Conservation (phyloP, 1,140 invertebrate genomes). For the Aethina tumida region DNA sequence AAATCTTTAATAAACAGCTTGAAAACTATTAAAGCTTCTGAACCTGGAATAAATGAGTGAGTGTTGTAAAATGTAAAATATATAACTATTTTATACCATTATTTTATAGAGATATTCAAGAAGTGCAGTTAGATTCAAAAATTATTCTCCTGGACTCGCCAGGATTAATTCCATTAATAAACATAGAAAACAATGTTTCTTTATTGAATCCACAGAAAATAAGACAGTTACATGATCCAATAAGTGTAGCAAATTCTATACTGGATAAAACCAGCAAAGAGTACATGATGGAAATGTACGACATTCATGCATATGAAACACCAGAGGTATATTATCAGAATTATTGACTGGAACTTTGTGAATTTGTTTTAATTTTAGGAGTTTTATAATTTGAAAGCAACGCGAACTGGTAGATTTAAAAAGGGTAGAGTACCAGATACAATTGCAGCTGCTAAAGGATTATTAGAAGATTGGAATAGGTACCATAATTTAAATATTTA, state of each 20-base stretch:
- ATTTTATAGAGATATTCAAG: constrained; percentile 66
- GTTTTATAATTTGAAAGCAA: constrained; percentile 81
- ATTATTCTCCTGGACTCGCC: constrained; percentile 94
- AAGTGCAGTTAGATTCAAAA: constrained; percentile 89
- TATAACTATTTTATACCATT: too few species aligned
- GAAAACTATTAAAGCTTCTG: constrained; percentile 85
- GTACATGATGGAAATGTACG: constrained; percentile 68
- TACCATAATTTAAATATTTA: constrained; percentile 28
- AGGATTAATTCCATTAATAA: constrained; percentile 82
- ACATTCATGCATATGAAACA: constrained; percentile 57
- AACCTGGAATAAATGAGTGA: constrained; percentile 84
- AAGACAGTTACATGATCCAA: constrained; percentile 74
- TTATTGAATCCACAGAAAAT: constrained; percentile 87
- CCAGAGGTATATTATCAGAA: constrained; percentile 40
- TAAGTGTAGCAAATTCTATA: constrained; percentile 77
- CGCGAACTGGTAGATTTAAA: constrained; percentile 72
- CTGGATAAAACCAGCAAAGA: constrained; percentile 75
- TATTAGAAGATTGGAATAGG: constrained; percentile 90
- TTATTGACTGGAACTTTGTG: neutral
- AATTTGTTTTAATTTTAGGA: constrained; percentile 40
- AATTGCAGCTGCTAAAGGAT: constrained; percentile 67
- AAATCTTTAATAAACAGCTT: constrained; percentile 98
- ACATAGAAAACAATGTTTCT: constrained; percentile 59
- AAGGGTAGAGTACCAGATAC: constrained; percentile 85
- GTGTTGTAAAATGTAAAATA: too few species aligned